A percentile compares a stretch with the other conserved stretches of the same genome.
Conservation (phyloP, 2,113 vertebrate genomes). For the Larimichthys crocea region DNA sequence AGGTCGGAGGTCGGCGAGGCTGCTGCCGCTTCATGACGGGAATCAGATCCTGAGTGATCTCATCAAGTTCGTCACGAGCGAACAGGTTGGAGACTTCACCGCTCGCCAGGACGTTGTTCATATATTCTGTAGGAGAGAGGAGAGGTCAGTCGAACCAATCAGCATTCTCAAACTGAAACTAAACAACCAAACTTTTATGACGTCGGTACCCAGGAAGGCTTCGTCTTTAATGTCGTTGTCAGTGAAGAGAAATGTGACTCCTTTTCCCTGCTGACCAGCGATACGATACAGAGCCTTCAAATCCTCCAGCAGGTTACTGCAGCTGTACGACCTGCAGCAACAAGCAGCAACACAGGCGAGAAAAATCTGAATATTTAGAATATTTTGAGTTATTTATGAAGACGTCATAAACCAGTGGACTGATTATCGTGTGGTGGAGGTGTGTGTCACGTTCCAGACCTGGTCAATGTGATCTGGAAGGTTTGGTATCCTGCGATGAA, state of each 20-base stretch:
- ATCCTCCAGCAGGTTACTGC: slow-evolving; percentile 88
- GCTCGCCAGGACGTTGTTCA: slow-evolving; percentile 89
- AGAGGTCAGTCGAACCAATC: not conserved
- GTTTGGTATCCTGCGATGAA: slow-evolving; percentile 88
- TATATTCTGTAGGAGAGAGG: slow-evolving; percentile 79
- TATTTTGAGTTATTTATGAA: too few relatives aligned
- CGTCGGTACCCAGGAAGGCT: slow-evolving; percentile 81
- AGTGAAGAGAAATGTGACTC: slow-evolving; percentile 88
- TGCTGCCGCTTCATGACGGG: slow-evolving; percentile 85
- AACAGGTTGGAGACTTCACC: slow-evolving; percentile 90
- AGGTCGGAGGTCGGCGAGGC: slow-evolving; percentile 80
- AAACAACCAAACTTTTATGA: not conserved
- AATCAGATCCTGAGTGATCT: slow-evolving; percentile 88
- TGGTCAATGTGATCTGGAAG: slow-evolving; percentile 89
- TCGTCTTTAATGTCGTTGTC: slow-evolving; percentile 91
- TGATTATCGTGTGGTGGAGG: not conserved
- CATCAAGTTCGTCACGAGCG: slow-evolving; percentile 86
- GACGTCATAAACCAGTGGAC: not conserved
- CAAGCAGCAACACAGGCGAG: too few relatives aligned
- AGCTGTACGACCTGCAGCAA: slow-evolving; percentile 83
- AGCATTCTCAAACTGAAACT: not conserved
- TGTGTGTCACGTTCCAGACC: slow-evolving; percentile 67
- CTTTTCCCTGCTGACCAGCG: slow-evolving; percentile 87
- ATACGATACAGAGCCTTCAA: slow-evolving; percentile 86
- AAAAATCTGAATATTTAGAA: too few relatives aligned